Conservation (phyloP, 30 jellyfish, hydroid and myxozoan genomes). For the Phacellophora camtschatica region DNA sequence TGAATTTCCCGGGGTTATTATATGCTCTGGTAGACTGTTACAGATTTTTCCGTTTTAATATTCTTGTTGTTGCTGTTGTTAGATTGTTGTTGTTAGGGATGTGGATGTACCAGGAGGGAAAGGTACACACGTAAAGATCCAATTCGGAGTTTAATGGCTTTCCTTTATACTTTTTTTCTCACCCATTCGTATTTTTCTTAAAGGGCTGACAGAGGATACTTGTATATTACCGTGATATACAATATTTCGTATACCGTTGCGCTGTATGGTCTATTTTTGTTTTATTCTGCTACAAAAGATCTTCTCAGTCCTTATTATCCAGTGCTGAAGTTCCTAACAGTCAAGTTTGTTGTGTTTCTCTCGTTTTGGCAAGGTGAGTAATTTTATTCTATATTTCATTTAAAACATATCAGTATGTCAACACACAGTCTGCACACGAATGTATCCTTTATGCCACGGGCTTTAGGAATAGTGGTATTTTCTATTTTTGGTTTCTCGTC, state of each 20-base stretch:
- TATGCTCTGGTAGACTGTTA: too few species aligned
- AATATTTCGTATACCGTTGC: conserved; percentile 90
- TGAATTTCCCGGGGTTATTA: too few species aligned
- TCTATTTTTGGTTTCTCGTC: too few species aligned
- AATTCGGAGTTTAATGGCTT: not conserved
- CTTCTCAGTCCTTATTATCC: conserved; percentile 95
- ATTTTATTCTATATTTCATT: too few species aligned
- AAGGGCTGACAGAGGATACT: conserved; percentile 95
- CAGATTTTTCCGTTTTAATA: too few species aligned
- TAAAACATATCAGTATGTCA: too few species aligned
- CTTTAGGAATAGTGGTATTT: too few species aligned
- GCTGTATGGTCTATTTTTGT: conserved; percentile 83
- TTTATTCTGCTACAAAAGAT: conserved; percentile 84
- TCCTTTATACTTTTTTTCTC: not conserved
- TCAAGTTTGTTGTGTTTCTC: conserved; percentile 84
- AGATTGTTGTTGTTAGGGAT: too few species aligned
- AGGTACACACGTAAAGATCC: not conserved
- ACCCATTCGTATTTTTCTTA: not conserved
- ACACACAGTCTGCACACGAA: too few species aligned
- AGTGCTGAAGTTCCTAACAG: conserved; percentile 87
- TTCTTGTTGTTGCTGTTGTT: too few species aligned
- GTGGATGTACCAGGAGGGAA: not conserved
- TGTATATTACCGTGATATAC: conserved; percentile 83
- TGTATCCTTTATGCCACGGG: too few species aligned
- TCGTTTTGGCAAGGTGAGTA: conserved; percentile 97